These are phyloP conservation scores for Acrobasis repandana DNA, from an alignment of 2,888 invertebrate genomes.

Conservation along the genomic window DNA sequence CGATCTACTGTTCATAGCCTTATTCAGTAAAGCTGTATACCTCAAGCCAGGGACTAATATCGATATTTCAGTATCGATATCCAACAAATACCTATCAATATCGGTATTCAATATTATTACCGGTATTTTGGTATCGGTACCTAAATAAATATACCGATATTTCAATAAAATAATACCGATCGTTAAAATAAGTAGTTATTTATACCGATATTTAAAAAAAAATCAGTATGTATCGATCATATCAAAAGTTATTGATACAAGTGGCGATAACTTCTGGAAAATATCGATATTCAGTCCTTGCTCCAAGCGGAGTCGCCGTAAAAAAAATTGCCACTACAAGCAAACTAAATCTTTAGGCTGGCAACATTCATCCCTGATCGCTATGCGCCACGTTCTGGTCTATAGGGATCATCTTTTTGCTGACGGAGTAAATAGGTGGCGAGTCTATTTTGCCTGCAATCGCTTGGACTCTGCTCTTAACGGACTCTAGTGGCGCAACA, in stretches of 20 bases:
- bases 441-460: slow-evolving; percentile 67
- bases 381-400: slow-evolving; percentile 59
- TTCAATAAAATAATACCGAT: too few relatives aligned
- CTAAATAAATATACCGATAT: too few relatives aligned
- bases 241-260: too few relatives aligned
- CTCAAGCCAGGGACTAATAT: slow-evolving; percentile 25
- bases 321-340: slow-evolving; percentile 60
- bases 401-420: slow-evolving; percentile 68
- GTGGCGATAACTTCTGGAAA: too few relatives aligned
- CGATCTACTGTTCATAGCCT: slow-evolving; percentile 49
- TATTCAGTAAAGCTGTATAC: slow-evolving; percentile 54
- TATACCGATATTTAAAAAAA: too few relatives aligned
- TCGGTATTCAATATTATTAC: too few relatives aligned
- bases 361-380: slow-evolving; percentile 63
- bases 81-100: too few relatives aligned
- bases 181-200: too few relatives aligned
- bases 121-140: too few relatives aligned
- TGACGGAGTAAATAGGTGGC: slow-evolving; percentile 72
- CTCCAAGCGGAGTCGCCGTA: slow-evolving; percentile 33
- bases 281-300: too few relatives aligned
- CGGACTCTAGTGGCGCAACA: slow-evolving; percentile 66
- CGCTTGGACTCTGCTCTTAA: slow-evolving; percentile 73
- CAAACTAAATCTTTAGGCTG: slow-evolving; percentile 40
- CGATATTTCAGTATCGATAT: too few relatives aligned
- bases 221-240: too few relatives aligned